phyloP scores from a whole-genome alignment of 1,140 invertebrate genomes.

The Hirudo medicinalis region DNA sequence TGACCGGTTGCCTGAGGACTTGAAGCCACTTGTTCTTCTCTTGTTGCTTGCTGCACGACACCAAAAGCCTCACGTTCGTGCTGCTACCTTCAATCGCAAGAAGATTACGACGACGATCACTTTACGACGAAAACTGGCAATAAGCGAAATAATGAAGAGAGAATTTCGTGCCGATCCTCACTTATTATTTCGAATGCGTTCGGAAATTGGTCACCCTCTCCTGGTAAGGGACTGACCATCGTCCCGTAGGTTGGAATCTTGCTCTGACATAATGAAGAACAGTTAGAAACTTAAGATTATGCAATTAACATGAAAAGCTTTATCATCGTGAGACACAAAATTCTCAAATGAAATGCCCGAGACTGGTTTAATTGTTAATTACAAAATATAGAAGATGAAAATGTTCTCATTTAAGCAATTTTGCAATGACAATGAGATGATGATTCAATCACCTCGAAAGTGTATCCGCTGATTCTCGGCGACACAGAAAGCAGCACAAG shows the following conservation, averaged over 20 bases:
- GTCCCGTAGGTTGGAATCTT: conserved; percentile 76
- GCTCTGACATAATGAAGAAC: conserved; percentile 48
- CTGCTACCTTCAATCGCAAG: not conserved
- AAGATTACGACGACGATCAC: no score
- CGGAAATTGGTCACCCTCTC: conserved; percentile 63
- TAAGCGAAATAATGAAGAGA: not conserved
- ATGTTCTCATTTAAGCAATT: no score
- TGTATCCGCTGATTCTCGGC: conserved; percentile 78
- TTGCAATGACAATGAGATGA: no score
- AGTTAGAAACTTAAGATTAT: no score
- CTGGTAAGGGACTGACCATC: conserved; percentile 53
- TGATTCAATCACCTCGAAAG: conserved; percentile 65
- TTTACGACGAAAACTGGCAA: no score
- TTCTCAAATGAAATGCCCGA: no score
- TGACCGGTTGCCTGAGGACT: conserved; percentile 52
- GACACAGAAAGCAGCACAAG: conserved; percentile 80
- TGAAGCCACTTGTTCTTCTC: conserved; percentile 78
- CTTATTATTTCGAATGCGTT: conserved; percentile 81
- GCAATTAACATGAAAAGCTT: no score
- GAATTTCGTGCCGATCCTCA: conserved; percentile 28
- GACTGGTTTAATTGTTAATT: no score
- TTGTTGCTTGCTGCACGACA: conserved; percentile 66
- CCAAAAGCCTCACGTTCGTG: conserved; percentile 52
- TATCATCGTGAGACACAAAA: no score
- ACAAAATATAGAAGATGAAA: no score